Conservation (phyloP, 2,888 invertebrate genomes). For the Frankliniella intonsa region DNA sequence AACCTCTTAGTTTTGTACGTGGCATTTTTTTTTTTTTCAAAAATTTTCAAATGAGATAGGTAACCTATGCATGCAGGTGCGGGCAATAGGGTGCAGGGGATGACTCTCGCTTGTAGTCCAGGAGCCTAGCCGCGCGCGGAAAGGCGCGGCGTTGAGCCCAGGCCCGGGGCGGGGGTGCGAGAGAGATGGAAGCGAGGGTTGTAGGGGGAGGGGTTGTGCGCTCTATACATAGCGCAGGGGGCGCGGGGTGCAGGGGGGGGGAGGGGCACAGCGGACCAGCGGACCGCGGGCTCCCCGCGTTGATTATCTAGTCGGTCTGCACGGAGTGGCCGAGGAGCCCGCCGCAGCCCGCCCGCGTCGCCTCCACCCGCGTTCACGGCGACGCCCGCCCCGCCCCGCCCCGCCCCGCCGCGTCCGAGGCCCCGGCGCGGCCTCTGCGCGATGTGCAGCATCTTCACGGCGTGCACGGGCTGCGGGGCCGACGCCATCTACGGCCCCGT, state of each 20-base stretch:
- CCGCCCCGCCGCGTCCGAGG: neutral
- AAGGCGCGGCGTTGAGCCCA: no score
- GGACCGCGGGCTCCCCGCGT: neutral
- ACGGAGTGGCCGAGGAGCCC: neutral
- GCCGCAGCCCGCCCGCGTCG: neutral
- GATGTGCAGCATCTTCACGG: slow-evolving; percentile 1
- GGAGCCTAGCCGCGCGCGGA: no score
- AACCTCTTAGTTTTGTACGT: no score
- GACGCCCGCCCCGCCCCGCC: no score
- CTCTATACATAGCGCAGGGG: neutral
- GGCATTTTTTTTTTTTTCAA: no score
- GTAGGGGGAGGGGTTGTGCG: neutral
- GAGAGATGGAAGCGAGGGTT: neutral
- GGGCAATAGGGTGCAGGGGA: no score
- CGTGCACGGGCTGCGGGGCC: neutral
- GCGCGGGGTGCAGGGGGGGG: neutral
- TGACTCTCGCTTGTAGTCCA: no score
- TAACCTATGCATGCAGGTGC: no score
- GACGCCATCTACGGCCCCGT: neutral
- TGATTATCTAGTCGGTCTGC: neutral
- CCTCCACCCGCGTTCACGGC: neutral
- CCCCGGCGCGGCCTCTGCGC: neutral
- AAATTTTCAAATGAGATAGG: no score
- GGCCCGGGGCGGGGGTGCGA: neutral
- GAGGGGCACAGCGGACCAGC: neutral